These are phyloP conservation scores for Melanotus villosus DNA, from an alignment of 2,888 invertebrate genomes.

Conservation along the genomic window DNA sequence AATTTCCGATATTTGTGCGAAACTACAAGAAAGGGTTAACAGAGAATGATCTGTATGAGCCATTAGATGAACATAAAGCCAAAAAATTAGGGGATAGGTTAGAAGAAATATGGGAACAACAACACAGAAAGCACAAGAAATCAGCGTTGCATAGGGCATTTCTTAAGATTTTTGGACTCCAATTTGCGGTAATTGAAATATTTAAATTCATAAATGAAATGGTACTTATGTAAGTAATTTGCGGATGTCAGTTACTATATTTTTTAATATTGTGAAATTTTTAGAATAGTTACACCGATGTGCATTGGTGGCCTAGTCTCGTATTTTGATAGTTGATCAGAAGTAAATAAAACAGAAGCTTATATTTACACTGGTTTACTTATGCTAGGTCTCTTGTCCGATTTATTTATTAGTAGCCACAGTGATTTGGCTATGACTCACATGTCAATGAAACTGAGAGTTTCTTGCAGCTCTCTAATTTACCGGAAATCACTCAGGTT, in stretches of 20 bases:
- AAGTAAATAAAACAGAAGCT: conserved; percentile 70
- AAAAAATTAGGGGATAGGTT: conserved; percentile 75
- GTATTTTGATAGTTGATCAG: conserved; percentile 71
- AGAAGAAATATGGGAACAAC: conserved; percentile 70
- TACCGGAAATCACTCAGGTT: conserved; percentile 78
- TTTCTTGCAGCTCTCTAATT: conserved; percentile 87
- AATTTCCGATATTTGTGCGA: conserved; percentile 32
- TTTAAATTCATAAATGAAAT: conserved; percentile 62
- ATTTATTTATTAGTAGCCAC: conserved; percentile 77
- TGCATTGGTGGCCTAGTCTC: conserved; percentile 76
- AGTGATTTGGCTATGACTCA: conserved; percentile 77
- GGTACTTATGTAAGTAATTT: conserved; percentile 58
- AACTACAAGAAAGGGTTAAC: conserved; percentile 62
- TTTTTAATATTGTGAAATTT: conserved; percentile 69
- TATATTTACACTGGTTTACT: conserved; percentile 84
- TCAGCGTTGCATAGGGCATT: conserved; percentile 61
- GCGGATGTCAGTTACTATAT: conserved; percentile 36
- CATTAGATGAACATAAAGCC: conserved; percentile 79
- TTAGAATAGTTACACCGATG: conserved; percentile 65
- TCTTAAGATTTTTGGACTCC: conserved; percentile 59
- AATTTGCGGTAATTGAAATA: conserved; percentile 58
- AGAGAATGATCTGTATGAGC: conserved; percentile 79
- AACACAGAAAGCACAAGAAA: conserved; percentile 62
- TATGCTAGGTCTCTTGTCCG: conserved; percentile 76
- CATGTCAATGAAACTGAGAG: conserved; percentile 88